Evolutionary conservation across 2,888 invertebrate species (phyloP).

Genomic region (Gibbula magus): DNA sequence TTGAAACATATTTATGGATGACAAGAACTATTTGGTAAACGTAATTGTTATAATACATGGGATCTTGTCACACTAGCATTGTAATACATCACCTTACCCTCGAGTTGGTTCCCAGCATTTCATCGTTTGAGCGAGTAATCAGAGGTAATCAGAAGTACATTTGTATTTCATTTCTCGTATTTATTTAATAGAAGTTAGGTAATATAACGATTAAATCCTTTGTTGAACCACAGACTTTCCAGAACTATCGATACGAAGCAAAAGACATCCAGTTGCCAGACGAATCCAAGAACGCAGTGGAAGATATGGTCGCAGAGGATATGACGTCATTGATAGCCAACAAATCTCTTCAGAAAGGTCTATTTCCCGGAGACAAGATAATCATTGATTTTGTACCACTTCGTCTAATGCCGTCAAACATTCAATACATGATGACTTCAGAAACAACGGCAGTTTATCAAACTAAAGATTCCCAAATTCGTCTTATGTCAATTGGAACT

Average conservation of each 20-base stretch:
- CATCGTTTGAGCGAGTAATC: too few relatives aligned
- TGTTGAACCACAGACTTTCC: background rate
- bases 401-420: background rate
- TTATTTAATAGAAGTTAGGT: too few relatives aligned
- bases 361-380: background rate
- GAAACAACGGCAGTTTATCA: background rate
- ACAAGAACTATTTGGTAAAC: too few relatives aligned
- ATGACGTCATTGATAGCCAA: background rate
- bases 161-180: too few relatives aligned
- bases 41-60: too few relatives aligned
- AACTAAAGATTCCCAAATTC: background rate
- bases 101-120: too few relatives aligned
- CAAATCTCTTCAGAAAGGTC: too few relatives aligned
- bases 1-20: too few relatives aligned
- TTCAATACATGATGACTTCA: background rate
- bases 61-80: too few relatives aligned
- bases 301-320: background rate
- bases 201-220: too few relatives aligned
- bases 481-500: background rate
- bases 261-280: background rate
- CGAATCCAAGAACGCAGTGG: background rate
- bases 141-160: too few relatives aligned
- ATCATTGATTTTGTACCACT: background rate
- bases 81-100: too few relatives aligned
- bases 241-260: background rate